Conservation (phyloP, 2,888 invertebrate genomes). For the Arrhopalites spinosus region DNA sequence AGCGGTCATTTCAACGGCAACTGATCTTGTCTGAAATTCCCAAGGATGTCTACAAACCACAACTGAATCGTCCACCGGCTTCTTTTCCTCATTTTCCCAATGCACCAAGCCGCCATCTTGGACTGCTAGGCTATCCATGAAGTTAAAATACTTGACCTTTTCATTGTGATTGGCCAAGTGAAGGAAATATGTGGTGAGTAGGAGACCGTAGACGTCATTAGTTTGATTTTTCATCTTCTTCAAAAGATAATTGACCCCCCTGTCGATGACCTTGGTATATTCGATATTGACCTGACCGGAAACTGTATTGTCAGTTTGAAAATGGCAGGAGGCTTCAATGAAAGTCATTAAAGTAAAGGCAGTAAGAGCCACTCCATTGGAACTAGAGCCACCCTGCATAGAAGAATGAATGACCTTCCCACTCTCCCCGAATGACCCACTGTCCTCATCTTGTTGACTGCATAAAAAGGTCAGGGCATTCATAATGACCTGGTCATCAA, state of each 20-base stretch:
- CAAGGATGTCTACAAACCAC: background rate
- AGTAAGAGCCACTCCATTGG: constrained; percentile 35
- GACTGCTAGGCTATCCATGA: constrained; percentile 62
- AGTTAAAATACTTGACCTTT: constrained; percentile 69
- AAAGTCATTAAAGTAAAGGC: constrained; percentile 37
- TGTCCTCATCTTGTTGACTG: constrained; percentile 69
- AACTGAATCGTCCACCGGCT: background rate
- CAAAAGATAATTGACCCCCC: background rate
- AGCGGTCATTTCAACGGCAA: constrained; percentile 77
- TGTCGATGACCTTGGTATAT: background rate
- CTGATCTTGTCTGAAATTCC: background rate
- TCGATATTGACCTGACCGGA: background rate
- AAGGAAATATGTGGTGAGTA: constrained; percentile 76
- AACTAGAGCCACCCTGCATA: constrained; percentile 68
- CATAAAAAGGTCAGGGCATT: constrained; percentile 78
- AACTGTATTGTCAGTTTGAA: background rate
- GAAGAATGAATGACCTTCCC: constrained; percentile 72
- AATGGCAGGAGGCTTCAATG: constrained; percentile 24
- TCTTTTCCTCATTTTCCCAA: constrained; percentile 73
- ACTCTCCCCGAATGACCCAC: constrained; percentile 76
- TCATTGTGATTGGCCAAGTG: constrained; percentile 75
- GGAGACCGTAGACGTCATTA: constrained; percentile 75
- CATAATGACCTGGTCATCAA: constrained; percentile 70
- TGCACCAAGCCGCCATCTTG: constrained; percentile 69
- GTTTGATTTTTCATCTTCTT: constrained; percentile 57